Conservation (phyloP, 2,797 vertebrate genomes). For the Lepilemur ruficaudatus region DNA sequence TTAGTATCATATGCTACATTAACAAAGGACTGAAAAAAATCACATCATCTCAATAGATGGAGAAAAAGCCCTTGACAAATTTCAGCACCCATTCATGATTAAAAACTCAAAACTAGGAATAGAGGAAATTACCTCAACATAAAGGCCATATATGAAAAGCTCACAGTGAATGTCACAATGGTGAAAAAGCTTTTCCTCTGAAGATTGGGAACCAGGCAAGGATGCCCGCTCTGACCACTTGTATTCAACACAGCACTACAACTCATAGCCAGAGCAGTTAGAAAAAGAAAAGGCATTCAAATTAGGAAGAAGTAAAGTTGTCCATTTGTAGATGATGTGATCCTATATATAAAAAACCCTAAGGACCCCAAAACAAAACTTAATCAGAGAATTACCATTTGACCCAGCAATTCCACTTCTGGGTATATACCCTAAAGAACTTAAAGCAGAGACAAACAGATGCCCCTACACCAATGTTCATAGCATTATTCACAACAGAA, state of each 20-base stretch:
- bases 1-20: too few species aligned
- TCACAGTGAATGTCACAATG: background rate
- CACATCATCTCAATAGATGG: too few species aligned
- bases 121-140: background rate
- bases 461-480: too few species aligned
- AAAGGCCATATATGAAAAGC: background rate
- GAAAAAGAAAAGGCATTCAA: background rate
- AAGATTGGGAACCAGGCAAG: background rate
- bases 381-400: background rate
- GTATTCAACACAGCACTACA: background rate
- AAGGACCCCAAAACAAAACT: background rate
- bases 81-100: background rate
- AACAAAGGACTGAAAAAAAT: too few species aligned
- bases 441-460: background rate
- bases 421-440: background rate
- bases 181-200: background rate
- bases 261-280: background rate
- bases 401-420: background rate
- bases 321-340: too few species aligned
- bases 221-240: background rate
- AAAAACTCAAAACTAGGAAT: background rate
- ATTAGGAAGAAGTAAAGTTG: background rate
- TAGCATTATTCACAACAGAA: background rate
- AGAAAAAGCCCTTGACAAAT: too few species aligned
- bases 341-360: too few species aligned